Conservation (phyloP, 1,140 invertebrate species). For the Pachyrhynchus sulphureomaculatus region DNA sequence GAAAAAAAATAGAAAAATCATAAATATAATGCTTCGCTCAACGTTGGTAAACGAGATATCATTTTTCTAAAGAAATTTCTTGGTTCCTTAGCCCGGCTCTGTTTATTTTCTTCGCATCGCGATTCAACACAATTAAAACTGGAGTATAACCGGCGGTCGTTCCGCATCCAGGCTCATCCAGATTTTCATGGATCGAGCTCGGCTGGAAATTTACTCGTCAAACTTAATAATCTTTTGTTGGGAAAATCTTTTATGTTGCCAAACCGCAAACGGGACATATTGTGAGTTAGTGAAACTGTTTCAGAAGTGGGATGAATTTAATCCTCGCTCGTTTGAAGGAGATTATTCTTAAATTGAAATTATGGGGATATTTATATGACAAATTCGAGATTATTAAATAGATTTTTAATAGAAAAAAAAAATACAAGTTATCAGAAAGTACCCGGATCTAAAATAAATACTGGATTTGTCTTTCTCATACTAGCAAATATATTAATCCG, state of each 20-base stretch:
- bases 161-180: too few relatives aligned
- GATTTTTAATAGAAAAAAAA: too few relatives aligned
- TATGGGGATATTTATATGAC: constrained; percentile 6
- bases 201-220: constrained; percentile 32
- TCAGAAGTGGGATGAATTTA: constrained; percentile 25
- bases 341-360: constrained; percentile 25
- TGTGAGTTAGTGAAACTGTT: constrained; percentile 11
- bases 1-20: too few relatives aligned
- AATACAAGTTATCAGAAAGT: too few relatives aligned
- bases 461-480: too few relatives aligned
- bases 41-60: not conserved
- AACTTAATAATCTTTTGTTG: constrained; percentile 36
- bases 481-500: too few relatives aligned
- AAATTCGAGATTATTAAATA: too few relatives aligned
- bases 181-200: constrained; percentile 21
- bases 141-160: too few relatives aligned
- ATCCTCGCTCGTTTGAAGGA: constrained; percentile 22
- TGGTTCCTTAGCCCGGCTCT: not conserved
- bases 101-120: not conserved
- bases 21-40: too few relatives aligned
- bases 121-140: constrained; percentile 23
- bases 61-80: not conserved
- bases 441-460: too few relatives aligned
- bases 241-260: constrained; percentile 26
- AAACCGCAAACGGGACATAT: constrained; percentile 26